A percentile compares a stretch with the other conserved stretches of the same genome.
phyloP scores from a whole-genome alignment of 2,113 vertebrate species.

The Burhinus oedicnemus region DNA sequence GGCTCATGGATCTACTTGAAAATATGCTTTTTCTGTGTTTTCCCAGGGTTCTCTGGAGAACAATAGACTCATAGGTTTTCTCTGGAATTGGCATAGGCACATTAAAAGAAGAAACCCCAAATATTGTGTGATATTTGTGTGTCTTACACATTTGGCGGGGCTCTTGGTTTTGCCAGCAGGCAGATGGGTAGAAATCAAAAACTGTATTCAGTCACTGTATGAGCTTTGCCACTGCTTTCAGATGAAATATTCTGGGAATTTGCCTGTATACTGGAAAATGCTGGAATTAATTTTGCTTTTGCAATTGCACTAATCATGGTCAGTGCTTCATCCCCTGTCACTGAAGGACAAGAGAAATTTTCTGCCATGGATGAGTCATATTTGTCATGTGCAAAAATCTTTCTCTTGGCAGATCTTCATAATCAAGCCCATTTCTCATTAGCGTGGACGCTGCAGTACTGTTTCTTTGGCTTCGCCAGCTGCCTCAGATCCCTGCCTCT shows the following conservation, averaged over 20 bases:
- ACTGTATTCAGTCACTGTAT: not conserved
- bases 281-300: slow-evolving; percentile 42
- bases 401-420: not conserved
- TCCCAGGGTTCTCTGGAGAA: not conserved
- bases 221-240: not conserved
- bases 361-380: not conserved
- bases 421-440: not conserved
- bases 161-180: slow-evolving; percentile 10
- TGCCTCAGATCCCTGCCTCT: not conserved
- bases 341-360: not conserved
- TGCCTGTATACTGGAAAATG: not conserved
- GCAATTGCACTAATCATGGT: not conserved
- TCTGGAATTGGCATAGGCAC: not conserved
- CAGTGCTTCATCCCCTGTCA: not conserved
- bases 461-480: not conserved
- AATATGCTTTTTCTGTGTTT: not conserved
- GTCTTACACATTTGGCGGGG: not conserved
- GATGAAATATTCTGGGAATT: not conserved
- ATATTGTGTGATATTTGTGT: not conserved
- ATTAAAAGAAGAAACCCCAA: not conserved
- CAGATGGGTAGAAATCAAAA: slow-evolving; percentile 13
- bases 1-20: not conserved
- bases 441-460: not conserved
- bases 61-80: not conserved
- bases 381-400: not conserved